Base-by-base conservation (phyloP, 2,888 invertebrate genomes). In the Taphrorychus bicolor region DNA sequence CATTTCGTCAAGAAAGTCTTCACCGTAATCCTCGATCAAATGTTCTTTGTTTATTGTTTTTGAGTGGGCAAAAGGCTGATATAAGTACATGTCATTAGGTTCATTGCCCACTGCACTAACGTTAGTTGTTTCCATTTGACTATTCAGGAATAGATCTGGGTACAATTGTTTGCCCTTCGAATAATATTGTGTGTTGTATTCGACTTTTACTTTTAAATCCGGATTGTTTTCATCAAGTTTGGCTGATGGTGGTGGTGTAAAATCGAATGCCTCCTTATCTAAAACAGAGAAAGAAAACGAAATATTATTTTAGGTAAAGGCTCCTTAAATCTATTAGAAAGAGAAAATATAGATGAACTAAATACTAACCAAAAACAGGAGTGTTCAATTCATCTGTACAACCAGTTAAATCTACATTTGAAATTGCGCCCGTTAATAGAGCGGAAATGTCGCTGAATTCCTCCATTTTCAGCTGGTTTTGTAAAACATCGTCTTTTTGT, bases 361-460 rank as follows among this genome's bases (percentile, higher is more conserved):
- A 41, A 63, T 56, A 74, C 76, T 78, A 75, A 81, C 81, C 80
- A 71, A 79, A 77, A 72, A 76, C 74, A 19, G 81, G 80, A 40
- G 81, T 81, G 72, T 78, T 78, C 59, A 81, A 75, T 78, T 82
- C 82, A 82, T 82, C 81, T 78, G 74, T 74, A 76, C 69, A 75
- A 74, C 69, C 77, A 74, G 56, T 68, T 59, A 70, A 73, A 56
- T 64, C 73, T 81, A 80, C 83, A 82, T 80, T 84, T 82, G 78
- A 80, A 81, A 82, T 83, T 81, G 81, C 83, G 84, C 82, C 84
- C 80, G 81, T 83, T 82, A 83, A 83, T 81, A 82, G 84, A 79
- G 80, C 82, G 79, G 82, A 84, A 82, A 90, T 85, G 84, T 90
- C 89, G 85, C 88, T 88, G 85, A 89, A 90, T 84, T 88, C 87